phyloP scores from a whole-genome alignment of 2,113 vertebrate genomes.

The Cryptotis parvus region DNA sequence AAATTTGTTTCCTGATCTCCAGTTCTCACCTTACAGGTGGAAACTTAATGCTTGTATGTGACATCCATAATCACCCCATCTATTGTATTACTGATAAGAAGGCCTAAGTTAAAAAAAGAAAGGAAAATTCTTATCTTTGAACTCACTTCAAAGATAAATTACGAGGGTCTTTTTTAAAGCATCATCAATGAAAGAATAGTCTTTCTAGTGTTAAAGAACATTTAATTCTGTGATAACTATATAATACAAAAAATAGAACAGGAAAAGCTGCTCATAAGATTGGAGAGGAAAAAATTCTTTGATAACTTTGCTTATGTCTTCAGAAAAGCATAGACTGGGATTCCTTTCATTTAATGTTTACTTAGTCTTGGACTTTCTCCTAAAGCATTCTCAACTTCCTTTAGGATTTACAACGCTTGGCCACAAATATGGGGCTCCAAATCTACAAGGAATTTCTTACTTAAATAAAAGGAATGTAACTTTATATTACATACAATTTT shows the following conservation, averaged over 20 bases:
- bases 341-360: constrained; percentile 59
- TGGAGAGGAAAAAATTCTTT: constrained; percentile 31
- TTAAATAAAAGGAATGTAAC: background rate
- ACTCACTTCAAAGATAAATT: constrained; percentile 68
- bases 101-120: constrained; percentile 35
- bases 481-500: constrained; percentile 11
- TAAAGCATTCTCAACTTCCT: background rate
- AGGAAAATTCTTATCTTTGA: constrained; percentile 65
- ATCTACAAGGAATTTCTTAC: background rate
- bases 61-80: background rate
- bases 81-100: constrained; percentile 43
- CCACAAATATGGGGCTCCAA: background rate
- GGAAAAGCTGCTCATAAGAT: constrained; percentile 60
- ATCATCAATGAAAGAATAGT: constrained; percentile 72
- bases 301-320: constrained; percentile 57
- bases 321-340: background rate
- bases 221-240: constrained; percentile 74
- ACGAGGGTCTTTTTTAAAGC: constrained; percentile 65
- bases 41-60: background rate
- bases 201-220: constrained; percentile 73
- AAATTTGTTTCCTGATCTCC: background rate
- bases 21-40: background rate
- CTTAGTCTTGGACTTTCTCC: constrained; percentile 33
- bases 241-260: constrained; percentile 63
- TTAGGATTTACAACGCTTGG: background rate